Evolutionary conservation across 2,113 vertebrate genomes (phyloP), one percentile per base, ranked within the genome.

Genomic region (Urocolius indicus): DNA sequence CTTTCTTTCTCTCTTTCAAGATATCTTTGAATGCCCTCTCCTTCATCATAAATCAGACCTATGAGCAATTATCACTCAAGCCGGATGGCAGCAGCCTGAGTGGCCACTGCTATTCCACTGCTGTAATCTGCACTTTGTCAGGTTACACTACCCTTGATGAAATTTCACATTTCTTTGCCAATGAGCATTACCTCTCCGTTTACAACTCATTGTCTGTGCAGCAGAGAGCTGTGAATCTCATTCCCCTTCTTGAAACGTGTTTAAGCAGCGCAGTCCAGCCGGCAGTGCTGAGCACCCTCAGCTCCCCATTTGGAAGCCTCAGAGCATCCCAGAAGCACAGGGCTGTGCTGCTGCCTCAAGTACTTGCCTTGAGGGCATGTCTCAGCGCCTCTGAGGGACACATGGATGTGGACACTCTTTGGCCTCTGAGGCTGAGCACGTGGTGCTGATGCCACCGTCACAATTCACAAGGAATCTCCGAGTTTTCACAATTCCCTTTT

Each of bases 21-120:
- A 92, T 84, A 95, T 87, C 96, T 96, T 94, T 96, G 96, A 96
- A 94, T 93, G 83, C 73, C 68, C 84, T 91, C 84, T 87, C 91
- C 91, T 93, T 84, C 57, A 13, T 84, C 84, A 94, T 95, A 95
- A 92, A 97, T 96, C 95, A 95, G 88, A 96, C 92, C 88, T 75
- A 89, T 2, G 66, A 94, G 95, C 88, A 95, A 96, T 96, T 95
- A 96, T 95, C 90, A 90, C 94, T 88, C 51, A 51, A 91, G 76
- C 46, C 1, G 57, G 84, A 83, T 34, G 67, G 84, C 94, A 94
- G 96, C 1, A 5, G 90, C 68, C 82, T 89, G 93, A 94, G 75
- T 72, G 86, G 90, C 88, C 89, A 75, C 79, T 69, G 95, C 90
- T 95, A 92, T 93, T 95, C 77, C 87, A 43, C 61, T 48, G 68